Percentiles rank a stretch among this genome's conserved stretches.
Evolutionary conservation across 2,888 invertebrate genomes (phyloP).

Genomic region (Cheilosia variabilis): DNA sequence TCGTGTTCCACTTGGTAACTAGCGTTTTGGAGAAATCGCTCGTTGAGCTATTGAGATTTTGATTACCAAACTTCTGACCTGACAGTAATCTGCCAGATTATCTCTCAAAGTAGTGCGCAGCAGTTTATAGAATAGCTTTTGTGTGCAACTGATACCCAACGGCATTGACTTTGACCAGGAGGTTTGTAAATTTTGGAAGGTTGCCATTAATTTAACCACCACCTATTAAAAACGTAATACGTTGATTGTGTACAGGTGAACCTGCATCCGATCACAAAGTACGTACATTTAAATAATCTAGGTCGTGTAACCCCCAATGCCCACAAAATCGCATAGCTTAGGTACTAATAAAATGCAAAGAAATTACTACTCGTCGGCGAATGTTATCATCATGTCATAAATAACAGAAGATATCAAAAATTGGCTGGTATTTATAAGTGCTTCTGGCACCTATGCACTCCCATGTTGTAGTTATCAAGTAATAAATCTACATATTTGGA

Average conservation of each 20-base stretch:
- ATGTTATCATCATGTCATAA: conserved; percentile 26
- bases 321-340: neutral
- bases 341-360: neutral
- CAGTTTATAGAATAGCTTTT: too few species aligned
- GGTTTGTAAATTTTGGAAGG: too few species aligned
- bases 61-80: too few species aligned
- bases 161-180: too few species aligned
- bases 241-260: neutral
- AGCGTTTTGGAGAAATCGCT: too few species aligned
- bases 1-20: too few species aligned
- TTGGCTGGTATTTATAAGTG: conserved; percentile 1
- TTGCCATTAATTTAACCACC: too few species aligned
- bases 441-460: conserved; percentile 1
- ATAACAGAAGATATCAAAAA: conserved; percentile 23
- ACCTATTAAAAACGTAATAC: too few species aligned
- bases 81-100: too few species aligned
- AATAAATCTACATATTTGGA: conserved; percentile 9
- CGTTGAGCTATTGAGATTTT: too few species aligned
- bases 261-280: neutral
- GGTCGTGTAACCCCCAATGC: neutral
- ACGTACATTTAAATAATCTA: neutral
- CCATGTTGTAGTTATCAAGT: neutral
- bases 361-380: neutral
- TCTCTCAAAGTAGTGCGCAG: too few species aligned
- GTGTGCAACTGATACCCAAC: too few species aligned